Percentiles rank a stretch among this genome's conserved stretches.
phyloP scores from a whole-genome alignment of 53 echinoderm and acorn worm genomes.

The Glandiceps talaboti region DNA sequence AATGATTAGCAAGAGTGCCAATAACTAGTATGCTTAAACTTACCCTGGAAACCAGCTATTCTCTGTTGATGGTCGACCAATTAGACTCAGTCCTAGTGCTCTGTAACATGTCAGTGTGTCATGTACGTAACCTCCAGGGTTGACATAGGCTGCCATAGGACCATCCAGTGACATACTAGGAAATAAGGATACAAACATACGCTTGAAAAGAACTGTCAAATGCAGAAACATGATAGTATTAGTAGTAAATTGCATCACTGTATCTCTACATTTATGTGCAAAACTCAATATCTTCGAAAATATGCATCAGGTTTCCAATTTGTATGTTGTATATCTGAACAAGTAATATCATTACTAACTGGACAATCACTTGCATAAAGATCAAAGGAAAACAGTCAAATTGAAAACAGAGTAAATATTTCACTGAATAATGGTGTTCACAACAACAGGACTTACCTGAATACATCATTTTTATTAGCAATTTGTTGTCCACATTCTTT shows the following conservation, averaged over 20 bases:
- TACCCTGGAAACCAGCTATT: constrained; percentile 99
- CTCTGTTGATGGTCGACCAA: constrained; percentile 82
- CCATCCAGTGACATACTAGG: constrained; percentile 92
- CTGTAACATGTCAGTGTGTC: constrained; percentile 92
- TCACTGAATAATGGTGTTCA: too few species aligned
- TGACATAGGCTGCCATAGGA: constrained; percentile 98
- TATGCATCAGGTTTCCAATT: background rate
- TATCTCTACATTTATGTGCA: background rate
- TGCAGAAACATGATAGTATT: background rate
- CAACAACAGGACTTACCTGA: constrained; percentile 72
- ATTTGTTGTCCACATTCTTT: constrained; percentile 65
- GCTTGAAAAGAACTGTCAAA: too few species aligned
- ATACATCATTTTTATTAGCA: constrained; percentile 94
- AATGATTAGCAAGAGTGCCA: too few species aligned
- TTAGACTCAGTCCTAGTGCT: constrained; percentile 78
- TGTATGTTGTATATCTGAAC: background rate
- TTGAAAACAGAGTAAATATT: background rate
- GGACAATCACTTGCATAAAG: too few species aligned
- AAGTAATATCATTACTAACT: too few species aligned
- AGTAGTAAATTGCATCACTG: background rate
- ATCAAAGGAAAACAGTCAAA: background rate
- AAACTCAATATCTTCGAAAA: background rate
- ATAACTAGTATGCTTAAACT: constrained; percentile 8
- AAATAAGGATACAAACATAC: background rate
- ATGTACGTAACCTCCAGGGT: constrained; percentile 89